Evolutionary conservation across 2,797 vertebrate genomes (phyloP).

Genomic region (Gallinago nigripennis): DNA sequence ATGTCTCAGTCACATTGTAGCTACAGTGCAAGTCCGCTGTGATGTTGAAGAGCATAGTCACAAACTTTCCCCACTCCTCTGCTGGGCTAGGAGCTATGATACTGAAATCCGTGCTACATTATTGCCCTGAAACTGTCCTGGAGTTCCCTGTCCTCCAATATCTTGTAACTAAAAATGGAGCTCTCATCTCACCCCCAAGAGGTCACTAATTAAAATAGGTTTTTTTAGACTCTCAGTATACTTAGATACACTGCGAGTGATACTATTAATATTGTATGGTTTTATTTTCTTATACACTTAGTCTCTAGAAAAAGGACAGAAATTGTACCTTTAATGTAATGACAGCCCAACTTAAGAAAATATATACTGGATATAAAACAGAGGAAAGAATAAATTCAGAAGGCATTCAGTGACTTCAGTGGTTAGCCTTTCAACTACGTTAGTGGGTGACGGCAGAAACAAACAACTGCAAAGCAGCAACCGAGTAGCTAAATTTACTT

Average conservation of each 20-base stretch:
- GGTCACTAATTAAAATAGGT: conserved; percentile 29
- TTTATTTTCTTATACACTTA: conserved; percentile 26
- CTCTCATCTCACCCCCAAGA: neutral
- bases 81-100: neutral
- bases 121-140: conserved; percentile 3
- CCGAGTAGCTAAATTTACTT: neutral
- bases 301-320: neutral
- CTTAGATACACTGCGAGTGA: neutral
- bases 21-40: neutral
- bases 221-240: conserved; percentile 51
- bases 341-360: neutral
- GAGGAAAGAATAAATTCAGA: neutral
- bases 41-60: neutral
- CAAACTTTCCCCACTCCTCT: neutral
- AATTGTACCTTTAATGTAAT: neutral
- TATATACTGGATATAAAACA: neutral
- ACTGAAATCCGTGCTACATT: neutral
- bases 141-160: conserved; percentile 19
- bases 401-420: neutral
- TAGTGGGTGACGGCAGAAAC: neutral
- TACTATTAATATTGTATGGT: conserved; percentile 6
- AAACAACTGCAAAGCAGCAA: neutral
- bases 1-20: neutral
- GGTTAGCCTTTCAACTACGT: neutral
- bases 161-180: conserved; percentile 49